A percentile compares a stretch with the other conserved stretches of the same genome.
phyloP scores from a whole-genome alignment of 2,113 vertebrate species.

The Cryptomyrus ogoouensis region DNA sequence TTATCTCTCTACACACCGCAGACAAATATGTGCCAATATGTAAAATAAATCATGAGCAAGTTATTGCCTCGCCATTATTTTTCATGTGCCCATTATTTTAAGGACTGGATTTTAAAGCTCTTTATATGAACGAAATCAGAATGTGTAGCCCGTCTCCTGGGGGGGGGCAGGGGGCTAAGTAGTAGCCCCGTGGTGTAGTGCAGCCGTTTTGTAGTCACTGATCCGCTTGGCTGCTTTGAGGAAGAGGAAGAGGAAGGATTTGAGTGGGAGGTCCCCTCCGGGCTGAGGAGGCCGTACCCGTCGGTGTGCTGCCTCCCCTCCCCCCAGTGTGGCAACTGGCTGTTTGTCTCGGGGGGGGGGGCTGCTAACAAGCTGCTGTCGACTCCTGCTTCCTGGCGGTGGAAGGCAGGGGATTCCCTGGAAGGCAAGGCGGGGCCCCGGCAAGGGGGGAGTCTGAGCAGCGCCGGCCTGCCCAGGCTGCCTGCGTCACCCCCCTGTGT shows the following conservation, averaged over 20 bases:
- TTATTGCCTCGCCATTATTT: not conserved
- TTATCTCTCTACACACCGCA: not conserved
- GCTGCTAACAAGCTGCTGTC: not conserved
- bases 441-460: not conserved
- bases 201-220: not conserved
- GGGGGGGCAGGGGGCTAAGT: not conserved
- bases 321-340: not conserved
- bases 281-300: not conserved
- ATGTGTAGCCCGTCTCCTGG: not conserved
- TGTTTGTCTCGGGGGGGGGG: not conserved
- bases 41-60: not conserved
- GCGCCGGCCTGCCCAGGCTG: not conserved
- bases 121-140: not conserved
- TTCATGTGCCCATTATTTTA: not conserved
- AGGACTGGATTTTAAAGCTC: not conserved
- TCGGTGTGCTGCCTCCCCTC: not conserved
- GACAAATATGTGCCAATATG: not conserved
- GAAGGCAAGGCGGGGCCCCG: not conserved
- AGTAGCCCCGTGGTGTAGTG: not conserved
- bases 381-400: not conserved
- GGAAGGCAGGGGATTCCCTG: slow-evolving; percentile 40
- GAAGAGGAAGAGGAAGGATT: not conserved
- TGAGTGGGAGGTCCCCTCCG: not conserved
- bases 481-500: not conserved
- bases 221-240: not conserved